Evolutionary conservation across 35 echinoderm and acorn worm genomes (phyloP).

Genomic region (Patiria miniata): DNA sequence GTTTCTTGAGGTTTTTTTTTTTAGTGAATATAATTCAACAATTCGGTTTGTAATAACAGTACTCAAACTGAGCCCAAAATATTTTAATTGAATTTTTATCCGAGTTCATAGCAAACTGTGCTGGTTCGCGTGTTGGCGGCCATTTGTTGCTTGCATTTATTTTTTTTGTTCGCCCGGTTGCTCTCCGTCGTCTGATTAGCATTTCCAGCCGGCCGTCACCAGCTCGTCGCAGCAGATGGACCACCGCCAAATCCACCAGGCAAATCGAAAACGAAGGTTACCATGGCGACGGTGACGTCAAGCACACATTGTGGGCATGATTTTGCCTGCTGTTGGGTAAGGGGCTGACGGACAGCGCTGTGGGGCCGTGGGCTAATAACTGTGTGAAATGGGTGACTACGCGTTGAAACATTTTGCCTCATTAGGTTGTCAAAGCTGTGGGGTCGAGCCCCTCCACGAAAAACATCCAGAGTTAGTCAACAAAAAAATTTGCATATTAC

Average conservation of each 20-base stretch:
- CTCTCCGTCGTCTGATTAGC: slow-evolving; percentile 7
- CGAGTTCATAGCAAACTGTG: no score
- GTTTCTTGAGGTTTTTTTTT: no score
- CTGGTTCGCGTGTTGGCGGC: background rate
- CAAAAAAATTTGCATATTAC: no score
- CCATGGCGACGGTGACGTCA: slow-evolving; percentile 23
- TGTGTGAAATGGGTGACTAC: background rate
- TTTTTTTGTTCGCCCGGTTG: no score
- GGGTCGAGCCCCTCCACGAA: no score
- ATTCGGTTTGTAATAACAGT: no score
- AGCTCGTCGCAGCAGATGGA: background rate
- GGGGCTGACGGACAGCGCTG: background rate
- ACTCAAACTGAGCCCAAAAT: no score
- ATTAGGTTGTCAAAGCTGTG: background rate
- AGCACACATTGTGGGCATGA: slow-evolving; percentile 19
- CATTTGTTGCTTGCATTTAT: background rate
- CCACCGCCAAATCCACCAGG: slow-evolving; percentile 14
- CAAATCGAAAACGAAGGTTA: slow-evolving; percentile 16
- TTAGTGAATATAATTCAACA: no score
- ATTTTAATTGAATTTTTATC: no score
- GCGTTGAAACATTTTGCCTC: slow-evolving; percentile 17
- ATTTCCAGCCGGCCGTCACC: background rate
- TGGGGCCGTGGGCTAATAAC: background rate
- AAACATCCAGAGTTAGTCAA: no score
- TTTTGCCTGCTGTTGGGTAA: slow-evolving; percentile 13